phyloP scores from a whole-genome alignment of 35 echinoderm and acorn worm species.

The Apostichopus parvimensis region DNA sequence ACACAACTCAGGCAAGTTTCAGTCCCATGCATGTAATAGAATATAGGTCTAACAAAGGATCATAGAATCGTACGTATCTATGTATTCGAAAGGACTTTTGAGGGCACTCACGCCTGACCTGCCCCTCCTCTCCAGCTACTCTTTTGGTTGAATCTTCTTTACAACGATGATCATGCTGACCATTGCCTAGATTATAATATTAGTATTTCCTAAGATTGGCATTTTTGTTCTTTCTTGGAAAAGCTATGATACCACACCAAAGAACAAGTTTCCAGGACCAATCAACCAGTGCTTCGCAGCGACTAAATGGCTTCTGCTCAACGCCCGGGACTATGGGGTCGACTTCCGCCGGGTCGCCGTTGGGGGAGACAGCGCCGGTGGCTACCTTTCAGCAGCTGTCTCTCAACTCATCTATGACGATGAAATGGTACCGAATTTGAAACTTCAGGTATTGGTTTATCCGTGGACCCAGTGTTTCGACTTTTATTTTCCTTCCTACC shows the following conservation, averaged over 20 bases:
- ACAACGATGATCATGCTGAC: too few species aligned
- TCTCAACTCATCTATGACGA: constrained; percentile 50
- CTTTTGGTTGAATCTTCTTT: too few species aligned
- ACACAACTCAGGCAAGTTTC: too few species aligned
- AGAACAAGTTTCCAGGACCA: constrained; percentile 34
- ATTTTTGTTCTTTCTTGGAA: too few species aligned
- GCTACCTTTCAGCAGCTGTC: constrained; percentile 24
- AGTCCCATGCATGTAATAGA: too few species aligned
- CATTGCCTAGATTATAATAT: too few species aligned
- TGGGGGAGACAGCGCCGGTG: constrained; percentile 62
- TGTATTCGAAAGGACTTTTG: too few species aligned
- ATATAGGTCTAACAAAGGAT: too few species aligned
- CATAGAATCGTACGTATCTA: too few species aligned
- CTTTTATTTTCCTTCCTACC: constrained; percentile 27
- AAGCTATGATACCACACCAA: constrained; percentile 53
- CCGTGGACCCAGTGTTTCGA: constrained; percentile 46
- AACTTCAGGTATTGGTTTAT: constrained; percentile 57
- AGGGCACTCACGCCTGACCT: too few species aligned
- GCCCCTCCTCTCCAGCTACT: too few species aligned
- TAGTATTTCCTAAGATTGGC: too few species aligned
- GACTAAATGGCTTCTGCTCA: constrained; percentile 54
- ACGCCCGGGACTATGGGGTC: constrained; percentile 44
- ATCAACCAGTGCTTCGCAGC: constrained; percentile 42
- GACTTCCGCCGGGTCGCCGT: constrained; percentile 23
- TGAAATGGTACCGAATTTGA: constrained; percentile 41